phyloP scores from a whole-genome alignment of 2,113 vertebrate species.

The Salvelinus sp. region DNA sequence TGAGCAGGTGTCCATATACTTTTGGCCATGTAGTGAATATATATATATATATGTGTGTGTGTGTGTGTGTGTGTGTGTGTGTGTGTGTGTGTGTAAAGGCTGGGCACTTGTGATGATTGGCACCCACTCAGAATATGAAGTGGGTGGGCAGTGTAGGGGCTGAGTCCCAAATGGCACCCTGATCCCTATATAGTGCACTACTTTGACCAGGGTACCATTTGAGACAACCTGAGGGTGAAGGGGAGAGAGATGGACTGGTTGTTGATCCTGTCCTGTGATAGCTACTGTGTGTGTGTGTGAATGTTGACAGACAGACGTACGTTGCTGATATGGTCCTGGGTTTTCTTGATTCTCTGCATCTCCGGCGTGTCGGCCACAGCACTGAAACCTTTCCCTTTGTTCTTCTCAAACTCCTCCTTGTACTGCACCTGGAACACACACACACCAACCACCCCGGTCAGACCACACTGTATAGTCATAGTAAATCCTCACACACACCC shows the following conservation, averaged over 20 bases:
- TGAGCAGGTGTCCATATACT: too few species aligned
- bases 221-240: not conserved
- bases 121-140: too few species aligned
- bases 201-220: conserved; percentile 19
- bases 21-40: too few species aligned
- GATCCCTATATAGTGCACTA: too few species aligned
- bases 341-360: conserved; percentile 93
- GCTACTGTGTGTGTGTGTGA: not conserved
- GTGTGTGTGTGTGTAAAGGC: not conserved
- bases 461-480: not conserved
- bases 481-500: not conserved
- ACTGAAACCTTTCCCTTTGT: conserved; percentile 92
- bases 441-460: not conserved
- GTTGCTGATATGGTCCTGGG: conserved; percentile 96
- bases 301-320: conserved; percentile 68
- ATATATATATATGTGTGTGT: too few species aligned
- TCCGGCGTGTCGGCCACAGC: conserved; percentile 93
- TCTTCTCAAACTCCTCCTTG: conserved; percentile 98
- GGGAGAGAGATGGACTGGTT: not conserved
- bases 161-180: too few species aligned
- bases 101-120: too few species aligned
- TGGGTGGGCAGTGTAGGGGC: too few species aligned
- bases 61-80: too few species aligned
- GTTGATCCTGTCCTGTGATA: not conserved
- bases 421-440: conserved; percentile 83